Evolutionary conservation across 2,113 vertebrate species (phyloP).

Genomic region (Sminthopsis crassicaudata): DNA sequence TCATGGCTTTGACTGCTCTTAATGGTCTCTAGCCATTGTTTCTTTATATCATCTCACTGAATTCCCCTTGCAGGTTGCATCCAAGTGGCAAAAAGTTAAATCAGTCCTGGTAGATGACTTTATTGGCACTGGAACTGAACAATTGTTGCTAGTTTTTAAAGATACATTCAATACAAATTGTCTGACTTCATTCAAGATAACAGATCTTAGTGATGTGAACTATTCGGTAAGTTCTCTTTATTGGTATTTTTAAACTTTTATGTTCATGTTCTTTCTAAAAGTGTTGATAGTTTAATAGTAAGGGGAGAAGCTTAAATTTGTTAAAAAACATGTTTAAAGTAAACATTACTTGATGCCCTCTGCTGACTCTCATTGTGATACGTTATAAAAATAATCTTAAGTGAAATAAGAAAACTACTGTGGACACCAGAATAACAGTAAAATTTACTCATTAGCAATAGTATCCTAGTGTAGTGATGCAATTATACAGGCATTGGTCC

Average conservation of each 20-base stretch:
- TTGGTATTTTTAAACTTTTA: conserved; percentile 3
- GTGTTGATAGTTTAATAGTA: conserved; percentile 52
- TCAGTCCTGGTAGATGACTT: conserved; percentile 92
- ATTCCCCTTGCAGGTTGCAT: conserved; percentile 85
- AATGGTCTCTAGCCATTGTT: conserved; percentile 50
- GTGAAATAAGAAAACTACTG: background rate
- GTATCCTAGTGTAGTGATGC: background rate
- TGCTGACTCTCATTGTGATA: conserved; percentile 43
- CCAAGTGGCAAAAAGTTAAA: conserved; percentile 87
- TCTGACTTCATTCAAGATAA: conserved; percentile 87
- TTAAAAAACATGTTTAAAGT: conserved; percentile 48
- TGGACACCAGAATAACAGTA: background rate
- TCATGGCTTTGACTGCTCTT: background rate
- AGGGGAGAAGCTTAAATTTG: background rate
- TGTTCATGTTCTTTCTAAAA: conserved; percentile 38
- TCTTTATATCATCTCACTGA: background rate
- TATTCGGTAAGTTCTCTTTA: conserved; percentile 88
- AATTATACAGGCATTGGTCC: background rate
- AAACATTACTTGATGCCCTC: background rate
- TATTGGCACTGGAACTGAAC: conserved; percentile 90
- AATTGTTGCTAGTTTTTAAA: conserved; percentile 90
- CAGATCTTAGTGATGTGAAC: conserved; percentile 87
- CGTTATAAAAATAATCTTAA: background rate
- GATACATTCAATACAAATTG: conserved; percentile 73
- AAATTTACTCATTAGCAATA: background rate